Base-by-base conservation (phyloP, 2,888 invertebrate species). In the Patella ulyssiponensis region DNA sequence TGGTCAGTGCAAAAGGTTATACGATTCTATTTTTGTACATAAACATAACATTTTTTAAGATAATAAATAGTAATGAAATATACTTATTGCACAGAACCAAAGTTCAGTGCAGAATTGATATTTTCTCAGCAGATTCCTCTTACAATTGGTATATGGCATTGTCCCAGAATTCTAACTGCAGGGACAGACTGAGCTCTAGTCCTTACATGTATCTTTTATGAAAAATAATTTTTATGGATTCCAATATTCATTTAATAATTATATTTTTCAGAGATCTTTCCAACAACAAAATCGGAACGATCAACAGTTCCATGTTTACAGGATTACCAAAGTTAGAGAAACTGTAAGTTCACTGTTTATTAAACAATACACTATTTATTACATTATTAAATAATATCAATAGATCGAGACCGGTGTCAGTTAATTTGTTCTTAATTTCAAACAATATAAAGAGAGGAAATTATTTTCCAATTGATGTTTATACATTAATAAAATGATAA, bases 261-360 rank as follows among this genome's bases (percentile, higher is more conserved):
- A 23, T 83, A 86, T 83, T 83, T 93, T 93, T 76, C 94, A 95
- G 95, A 91, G 94, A 95, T 90, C 93, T 96, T 90, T 94, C 95
- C 23, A 94, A 94, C 92, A 96, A 96, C 93, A 94, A 94, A 87
- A 93, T 96, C 92, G 94, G 94, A 90, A 92, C 93, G 87, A 93
- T 96, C 89, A 94, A 94, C 90, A 93, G 93, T 83, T 93, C 94
- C 88, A 94, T 95, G 88, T 95, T 95, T 91, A 79, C 81, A 23
- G 94, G 93, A 80, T 93, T 93, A 89, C 92, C 92, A 83, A 92
- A 93, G 79, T 92, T 95, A 85, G 94, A 94, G 91, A 93, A 94
- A 91, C 92, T 95, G 93, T 94, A 92, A 94, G 94, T 84, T 58
- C n/a, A 69, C 70, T 77, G 53, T 52, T 58, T 44, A 44, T 44